Evolutionary conservation across 1,140 invertebrate genomes (phyloP), one percentile per base, ranked within the genome.

Genomic region (Cepaea nemoralis): DNA sequence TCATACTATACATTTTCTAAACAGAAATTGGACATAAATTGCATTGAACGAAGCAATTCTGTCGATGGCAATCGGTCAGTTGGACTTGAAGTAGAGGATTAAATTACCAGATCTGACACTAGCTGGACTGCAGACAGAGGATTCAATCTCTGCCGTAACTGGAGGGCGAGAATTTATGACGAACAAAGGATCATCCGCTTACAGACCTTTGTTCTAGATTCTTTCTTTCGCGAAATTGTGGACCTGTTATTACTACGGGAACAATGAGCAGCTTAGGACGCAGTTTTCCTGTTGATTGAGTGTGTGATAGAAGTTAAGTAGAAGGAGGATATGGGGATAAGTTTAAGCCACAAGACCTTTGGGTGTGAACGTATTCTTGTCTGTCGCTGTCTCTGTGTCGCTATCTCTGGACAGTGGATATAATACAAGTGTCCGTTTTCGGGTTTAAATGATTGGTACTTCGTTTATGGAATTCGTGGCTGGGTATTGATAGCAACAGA

Each of bases 11-110:
- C 35, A 3, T 39, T 71, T 71, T 71, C 69, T 22, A 71, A 71
- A 71, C 69, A 71, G 37, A 71, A 71, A 71, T 3, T 40, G 37
- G 69, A 71, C 69, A 22, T 71, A 71, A 71, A 71, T 71, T 39
- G 69, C 69, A 71, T 71, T 71, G 69, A 71, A 45, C 69, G 35
- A 40, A 71, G 69, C 40, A 39, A 71, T 71, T 45, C 37, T 27
- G 69, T 45, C 69, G 69, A 71, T 71, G 40, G 35, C 22, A 39
- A 39, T 40, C 5, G 69, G 69, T 39, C 69, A 39, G 69, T 24
- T 45, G 37, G 22, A 39, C 37, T 16, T 3, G 69, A 37, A 8
- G 69, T 39, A 33, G 31, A 39, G 69, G 37, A 71, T 71, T 71
- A 71, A 71, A 39, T 71, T 37, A 71, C 40, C 22, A 40, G 37